Conservation (phyloP, 1,140 invertebrate species). For the Alviniconcha marisindica region DNA sequence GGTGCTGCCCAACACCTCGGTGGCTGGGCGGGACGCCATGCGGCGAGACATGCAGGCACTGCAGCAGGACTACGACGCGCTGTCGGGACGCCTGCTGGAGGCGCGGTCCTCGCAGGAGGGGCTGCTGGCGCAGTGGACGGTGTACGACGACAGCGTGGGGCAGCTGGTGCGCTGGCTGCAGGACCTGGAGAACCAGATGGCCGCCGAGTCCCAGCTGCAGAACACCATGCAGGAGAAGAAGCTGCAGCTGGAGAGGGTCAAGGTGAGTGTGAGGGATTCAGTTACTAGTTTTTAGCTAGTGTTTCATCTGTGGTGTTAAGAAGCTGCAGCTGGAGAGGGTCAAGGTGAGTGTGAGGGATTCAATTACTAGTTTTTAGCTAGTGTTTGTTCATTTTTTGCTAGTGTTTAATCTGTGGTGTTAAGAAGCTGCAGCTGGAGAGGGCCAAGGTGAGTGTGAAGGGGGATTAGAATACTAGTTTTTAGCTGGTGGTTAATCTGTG, state of each 20-base stretch:
- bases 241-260: conserved; percentile 94
- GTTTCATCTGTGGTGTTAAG: too few relatives aligned
- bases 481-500: too few relatives aligned
- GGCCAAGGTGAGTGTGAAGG: conserved; percentile 83
- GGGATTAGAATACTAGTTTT: too few relatives aligned
- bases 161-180: conserved; percentile 94
- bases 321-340: conserved; percentile 94
- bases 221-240: conserved; percentile 94
- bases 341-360: conserved; percentile 80
- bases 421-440: conserved; percentile 95
- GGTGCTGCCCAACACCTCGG: conserved; percentile 94
- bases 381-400: too few relatives aligned
- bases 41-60: conserved; percentile 88
- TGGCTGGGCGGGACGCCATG: conserved; percentile 89
- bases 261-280: too few relatives aligned
- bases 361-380: too few relatives aligned
- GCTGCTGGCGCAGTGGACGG: conserved; percentile 79
- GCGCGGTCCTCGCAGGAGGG: conserved; percentile 91
- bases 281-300: too few relatives aligned
- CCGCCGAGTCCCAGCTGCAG: conserved; percentile 92
- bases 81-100: conserved; percentile 92
- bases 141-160: conserved; percentile 79
- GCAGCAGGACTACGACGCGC: conserved; percentile 92
- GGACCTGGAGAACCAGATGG: conserved; percentile 93
- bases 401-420: too few relatives aligned